Evolutionary conservation across 2,888 invertebrate genomes (phyloP).

Genomic region (Rhagium mordax): DNA sequence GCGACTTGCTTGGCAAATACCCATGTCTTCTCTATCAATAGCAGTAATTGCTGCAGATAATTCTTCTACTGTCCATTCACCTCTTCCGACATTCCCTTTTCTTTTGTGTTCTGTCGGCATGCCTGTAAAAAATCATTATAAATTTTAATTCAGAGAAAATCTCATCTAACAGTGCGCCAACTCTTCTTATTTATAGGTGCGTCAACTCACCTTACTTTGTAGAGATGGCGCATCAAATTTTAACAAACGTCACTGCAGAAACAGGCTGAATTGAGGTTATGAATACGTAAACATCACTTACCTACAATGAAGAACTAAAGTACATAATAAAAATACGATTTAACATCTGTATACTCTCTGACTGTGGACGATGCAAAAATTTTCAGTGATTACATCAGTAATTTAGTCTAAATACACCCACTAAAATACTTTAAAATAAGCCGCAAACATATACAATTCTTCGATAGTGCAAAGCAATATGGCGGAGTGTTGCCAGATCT

Average conservation of each 20-base stretch:
- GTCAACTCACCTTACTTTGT: neutral
- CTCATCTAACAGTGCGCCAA: neutral
- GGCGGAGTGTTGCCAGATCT: neutral
- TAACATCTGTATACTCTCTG: neutral
- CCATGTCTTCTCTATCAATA: neutral
- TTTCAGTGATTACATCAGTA: neutral
- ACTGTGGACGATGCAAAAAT: neutral
- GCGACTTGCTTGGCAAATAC: neutral
- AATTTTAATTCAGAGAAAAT: neutral
- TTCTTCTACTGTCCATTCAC: constrained; percentile 1
- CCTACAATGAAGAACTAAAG: neutral
- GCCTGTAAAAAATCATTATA: neutral
- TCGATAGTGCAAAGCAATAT: neutral
- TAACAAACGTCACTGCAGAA: neutral
- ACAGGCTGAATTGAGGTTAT: neutral
- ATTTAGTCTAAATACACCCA: neutral
- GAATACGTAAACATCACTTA: neutral
- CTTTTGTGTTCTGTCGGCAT: constrained; percentile 19
- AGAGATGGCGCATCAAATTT: neutral
- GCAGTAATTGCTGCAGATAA: neutral
- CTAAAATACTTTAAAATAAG: neutral
- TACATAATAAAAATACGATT: neutral
- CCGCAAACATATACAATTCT: neutral
- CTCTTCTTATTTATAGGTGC: neutral
- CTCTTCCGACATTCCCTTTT: constrained; percentile 9